Evolutionary conservation across 2,888 invertebrate genomes (phyloP), one percentile per base, ranked within the genome.

Genomic region (Habrosyne pyritoides): DNA sequence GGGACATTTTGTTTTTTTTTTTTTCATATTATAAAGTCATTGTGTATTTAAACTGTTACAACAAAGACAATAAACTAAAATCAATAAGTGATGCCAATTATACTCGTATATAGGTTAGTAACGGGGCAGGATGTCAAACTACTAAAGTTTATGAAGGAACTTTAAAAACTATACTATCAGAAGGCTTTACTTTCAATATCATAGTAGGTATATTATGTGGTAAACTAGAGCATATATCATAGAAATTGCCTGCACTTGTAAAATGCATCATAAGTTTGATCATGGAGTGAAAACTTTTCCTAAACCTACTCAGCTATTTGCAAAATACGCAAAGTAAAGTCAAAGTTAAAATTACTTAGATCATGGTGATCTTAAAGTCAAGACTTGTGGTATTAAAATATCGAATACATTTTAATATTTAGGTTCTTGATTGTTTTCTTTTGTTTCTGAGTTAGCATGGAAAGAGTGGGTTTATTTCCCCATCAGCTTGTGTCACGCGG

Each of bases 181-280:
- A 12, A 33, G n/a, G 33, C 33, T 33, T 33, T 33, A 12, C 33
- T n/a, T 33, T 33, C n/a, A 33, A 33, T 33, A 33, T 65, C 56
- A 54, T 14, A 52, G 42, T 53, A 55, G n/a, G 46, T 58, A 62
- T 56, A 18, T 36, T 59, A 58, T 55, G 55, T 28, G 48, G 46
- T 46, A 21, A 42, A 48, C 22, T 51, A 59, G 57, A 58, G 7
- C 18, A 42, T 42, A 42, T 42, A 42, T 42, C 42, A 42, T 6
- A 42, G 2, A 42, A 42, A 42, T 42, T 42, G 42, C 42, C 8
- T 42, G 42, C 42, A 18, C 42, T 42, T 42, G 42, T 42, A 42
- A 42, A 18, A 42, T 42, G 42, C 42, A 42, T 42, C 42, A 18
- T 42, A 42, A 42, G 14, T 42, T 18, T 42, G 42, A 42, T 42